These are phyloP conservation scores for Trissolcus brochymenae DNA, from an alignment of 2,888 invertebrate genomes.

Conservation along the genomic window DNA sequence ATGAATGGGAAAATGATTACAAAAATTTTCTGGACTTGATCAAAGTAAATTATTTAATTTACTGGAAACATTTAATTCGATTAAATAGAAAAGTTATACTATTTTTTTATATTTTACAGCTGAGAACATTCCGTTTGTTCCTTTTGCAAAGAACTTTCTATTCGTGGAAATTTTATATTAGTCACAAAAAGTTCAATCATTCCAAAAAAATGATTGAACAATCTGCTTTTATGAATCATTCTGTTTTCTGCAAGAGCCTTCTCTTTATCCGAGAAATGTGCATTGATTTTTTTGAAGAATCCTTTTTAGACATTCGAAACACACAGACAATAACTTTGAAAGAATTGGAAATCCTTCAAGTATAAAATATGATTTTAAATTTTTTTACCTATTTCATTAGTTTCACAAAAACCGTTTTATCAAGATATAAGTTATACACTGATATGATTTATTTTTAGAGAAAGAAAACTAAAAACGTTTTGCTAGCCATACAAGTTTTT, in stretches of 20 bases:
- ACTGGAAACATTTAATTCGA: too few species aligned
- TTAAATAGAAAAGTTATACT: not conserved
- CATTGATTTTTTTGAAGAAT: not conserved
- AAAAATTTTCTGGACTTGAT: constrained; percentile 87
- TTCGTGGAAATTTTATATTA: constrained; percentile 86
- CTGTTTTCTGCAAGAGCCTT: constrained; percentile 84
- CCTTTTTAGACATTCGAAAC: constrained; percentile 74
- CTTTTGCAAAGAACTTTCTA: constrained; percentile 86
- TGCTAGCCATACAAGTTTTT: constrained; percentile 76
- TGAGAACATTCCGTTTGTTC: constrained; percentile 44
- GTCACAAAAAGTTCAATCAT: constrained; percentile 82
- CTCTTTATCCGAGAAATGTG: constrained; percentile 70
- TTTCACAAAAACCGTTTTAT: too few species aligned
- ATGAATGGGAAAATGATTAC: constrained; percentile 90
- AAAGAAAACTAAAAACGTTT: constrained; percentile 75
- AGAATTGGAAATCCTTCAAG: constrained; percentile 66
- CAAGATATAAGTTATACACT: too few species aligned
- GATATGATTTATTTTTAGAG: constrained; percentile 43
- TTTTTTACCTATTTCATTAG: too few species aligned
- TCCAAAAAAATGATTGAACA: constrained; percentile 81
- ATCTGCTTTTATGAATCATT: constrained; percentile 85
- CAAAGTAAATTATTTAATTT: constrained; percentile 77
- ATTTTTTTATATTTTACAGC: constrained; percentile 11
- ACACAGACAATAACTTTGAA: constrained; percentile 60
- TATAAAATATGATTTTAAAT: constrained; percentile 42